Evolutionary conservation across 1,140 invertebrate genomes (phyloP).

Genomic region (Venturia canescens): DNA sequence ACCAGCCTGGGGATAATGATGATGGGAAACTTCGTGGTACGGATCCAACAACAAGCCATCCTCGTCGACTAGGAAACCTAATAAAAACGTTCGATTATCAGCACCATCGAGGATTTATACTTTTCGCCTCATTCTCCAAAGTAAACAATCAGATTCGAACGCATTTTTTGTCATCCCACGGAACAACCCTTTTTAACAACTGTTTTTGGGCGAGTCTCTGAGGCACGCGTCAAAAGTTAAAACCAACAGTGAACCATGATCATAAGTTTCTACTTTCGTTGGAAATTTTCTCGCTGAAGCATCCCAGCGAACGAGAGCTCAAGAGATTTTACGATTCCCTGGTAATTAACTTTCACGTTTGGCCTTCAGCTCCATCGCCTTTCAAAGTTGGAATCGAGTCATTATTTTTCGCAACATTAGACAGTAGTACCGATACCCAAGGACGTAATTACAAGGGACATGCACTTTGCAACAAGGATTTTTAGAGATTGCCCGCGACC

Average conservation of each 20-base stretch:
- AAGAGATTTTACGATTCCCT: neutral
- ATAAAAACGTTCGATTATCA: conserved; percentile 54
- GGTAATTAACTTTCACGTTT: neutral
- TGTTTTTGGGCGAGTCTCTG: too few relatives aligned
- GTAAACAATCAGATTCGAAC: too few relatives aligned
- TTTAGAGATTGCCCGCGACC: neutral
- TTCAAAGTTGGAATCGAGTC: neutral
- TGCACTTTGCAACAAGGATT: conserved; percentile 10
- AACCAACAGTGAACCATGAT: too few relatives aligned
- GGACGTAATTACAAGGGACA: conserved; percentile 29
- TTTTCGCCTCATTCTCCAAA: neutral
- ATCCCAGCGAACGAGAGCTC: too few relatives aligned
- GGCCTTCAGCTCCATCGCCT: neutral
- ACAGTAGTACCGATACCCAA: conserved; percentile 2
- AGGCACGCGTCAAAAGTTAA: too few relatives aligned
- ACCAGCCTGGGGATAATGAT: conserved; percentile 43
- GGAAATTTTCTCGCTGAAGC: too few relatives aligned
- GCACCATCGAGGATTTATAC: neutral
- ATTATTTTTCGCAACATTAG: neutral
- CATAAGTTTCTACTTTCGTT: too few relatives aligned
- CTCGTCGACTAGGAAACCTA: conserved; percentile 65
- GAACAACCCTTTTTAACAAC: too few relatives aligned
- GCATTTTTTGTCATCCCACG: too few relatives aligned
- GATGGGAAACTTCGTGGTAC: conserved; percentile 52
- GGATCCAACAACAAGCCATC: conserved; percentile 52